A percentile compares a stretch with the other conserved stretches of the same genome.
Evolutionary conservation across 2,888 invertebrate genomes (phyloP).

Genomic region (Alloscopus bannaensis): DNA sequence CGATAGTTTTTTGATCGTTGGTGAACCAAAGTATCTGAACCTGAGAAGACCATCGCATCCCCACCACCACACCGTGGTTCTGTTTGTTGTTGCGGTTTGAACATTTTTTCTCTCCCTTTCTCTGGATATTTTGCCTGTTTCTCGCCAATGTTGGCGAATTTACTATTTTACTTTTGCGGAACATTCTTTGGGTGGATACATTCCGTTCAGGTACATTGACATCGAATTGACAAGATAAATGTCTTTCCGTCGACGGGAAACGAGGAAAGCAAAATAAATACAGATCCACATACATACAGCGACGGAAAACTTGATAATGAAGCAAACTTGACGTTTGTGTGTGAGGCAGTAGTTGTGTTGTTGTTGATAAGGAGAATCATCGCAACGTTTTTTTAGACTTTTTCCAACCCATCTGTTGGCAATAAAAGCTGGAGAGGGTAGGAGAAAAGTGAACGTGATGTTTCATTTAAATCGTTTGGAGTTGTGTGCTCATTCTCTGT

Average conservation of each 20-base stretch:
- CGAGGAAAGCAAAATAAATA: constrained; percentile 17
- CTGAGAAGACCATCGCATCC: too few relatives aligned
- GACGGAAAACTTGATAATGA: background rate
- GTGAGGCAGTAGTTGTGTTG: background rate
- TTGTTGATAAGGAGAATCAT: constrained; percentile 5
- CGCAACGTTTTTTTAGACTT: constrained; percentile 11
- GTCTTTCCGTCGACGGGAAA: constrained; percentile 4
- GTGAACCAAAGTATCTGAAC: too few relatives aligned
- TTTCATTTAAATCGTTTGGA: constrained; percentile 4
- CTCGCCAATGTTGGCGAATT: background rate
- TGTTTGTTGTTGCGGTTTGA: background rate
- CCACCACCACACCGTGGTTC: background rate
- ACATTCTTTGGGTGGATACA: constrained; percentile 19
- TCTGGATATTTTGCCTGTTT: background rate
- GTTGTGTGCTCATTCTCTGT: background rate
- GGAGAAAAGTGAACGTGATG: constrained; percentile 23
- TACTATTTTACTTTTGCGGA: background rate
- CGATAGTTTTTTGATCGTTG: constrained; percentile 52
- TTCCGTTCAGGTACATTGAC: constrained; percentile 52
- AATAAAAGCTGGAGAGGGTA: background rate
- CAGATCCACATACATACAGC: background rate
- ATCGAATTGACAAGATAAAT: constrained; percentile 50
- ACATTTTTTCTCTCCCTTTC: constrained; percentile 20
- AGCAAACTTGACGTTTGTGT: background rate
- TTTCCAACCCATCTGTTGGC: constrained; percentile 20